These are phyloP conservation scores for Laterallus jamaicensis DNA, from an alignment of 2,113 vertebrate genomes.

Conservation along the genomic window DNA sequence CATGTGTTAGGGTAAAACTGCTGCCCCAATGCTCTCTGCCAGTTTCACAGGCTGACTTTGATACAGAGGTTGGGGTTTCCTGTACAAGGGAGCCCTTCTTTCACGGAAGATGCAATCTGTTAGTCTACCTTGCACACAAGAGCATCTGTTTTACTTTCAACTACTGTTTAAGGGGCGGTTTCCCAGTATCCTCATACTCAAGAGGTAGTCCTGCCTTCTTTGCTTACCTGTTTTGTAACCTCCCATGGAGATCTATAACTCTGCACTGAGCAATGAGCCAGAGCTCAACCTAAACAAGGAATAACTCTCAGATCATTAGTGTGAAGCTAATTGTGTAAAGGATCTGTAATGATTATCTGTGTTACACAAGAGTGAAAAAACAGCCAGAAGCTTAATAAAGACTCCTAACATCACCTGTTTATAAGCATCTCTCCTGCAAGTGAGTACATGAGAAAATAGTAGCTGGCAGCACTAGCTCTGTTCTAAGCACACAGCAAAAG, in stretches of 20 bases:
- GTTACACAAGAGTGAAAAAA: background rate
- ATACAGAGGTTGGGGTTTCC: background rate
- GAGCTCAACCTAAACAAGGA: constrained; percentile 10
- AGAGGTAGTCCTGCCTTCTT: background rate
- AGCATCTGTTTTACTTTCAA: background rate
- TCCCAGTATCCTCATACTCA: background rate
- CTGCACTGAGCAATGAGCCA: background rate
- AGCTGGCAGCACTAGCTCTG: background rate
- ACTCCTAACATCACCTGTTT: background rate
- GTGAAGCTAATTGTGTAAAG: background rate
- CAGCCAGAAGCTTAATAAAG: background rate
- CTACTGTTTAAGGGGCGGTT: background rate
- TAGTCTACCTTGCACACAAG: background rate
- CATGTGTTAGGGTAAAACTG: background rate
- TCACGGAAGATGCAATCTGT: background rate
- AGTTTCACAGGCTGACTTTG: background rate
- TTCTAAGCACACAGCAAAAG: background rate
- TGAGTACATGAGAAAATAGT: background rate
- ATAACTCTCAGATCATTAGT: background rate
- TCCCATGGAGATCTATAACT: background rate
- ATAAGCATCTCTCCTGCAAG: background rate
- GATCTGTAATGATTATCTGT: background rate
- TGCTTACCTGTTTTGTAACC: constrained; percentile 7
- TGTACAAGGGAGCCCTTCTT: background rate
- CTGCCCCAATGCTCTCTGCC: background rate